phyloP scores from a whole-genome alignment of 2,888 invertebrate genomes.

The Macaria notata region DNA sequence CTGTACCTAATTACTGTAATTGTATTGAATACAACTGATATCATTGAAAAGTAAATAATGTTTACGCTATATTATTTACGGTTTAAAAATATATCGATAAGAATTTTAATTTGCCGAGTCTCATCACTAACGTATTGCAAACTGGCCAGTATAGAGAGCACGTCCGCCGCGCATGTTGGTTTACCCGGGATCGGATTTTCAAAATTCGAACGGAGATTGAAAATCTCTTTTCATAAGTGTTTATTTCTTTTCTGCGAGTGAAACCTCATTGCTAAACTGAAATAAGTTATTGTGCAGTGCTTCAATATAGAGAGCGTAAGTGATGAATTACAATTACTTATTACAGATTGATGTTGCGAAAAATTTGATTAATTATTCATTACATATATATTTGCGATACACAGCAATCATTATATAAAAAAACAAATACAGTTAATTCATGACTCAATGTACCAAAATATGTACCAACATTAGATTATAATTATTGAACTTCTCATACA shows the following conservation, averaged over 20 bases:
- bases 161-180: constrained; percentile 58
- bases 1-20: too few species aligned
- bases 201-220: constrained; percentile 33
- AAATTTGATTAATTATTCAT: too few species aligned
- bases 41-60: too few species aligned
- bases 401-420: too few species aligned
- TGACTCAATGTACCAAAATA: too few species aligned
- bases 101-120: constrained; percentile 22
- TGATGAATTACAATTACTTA: background rate
- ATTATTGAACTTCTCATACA: too few species aligned
- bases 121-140: constrained; percentile 55
- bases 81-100: constrained; percentile 44
- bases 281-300: constrained; percentile 5
- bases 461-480: too few species aligned
- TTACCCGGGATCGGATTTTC: constrained; percentile 40
- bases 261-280: background rate
- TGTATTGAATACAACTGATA: too few species aligned
- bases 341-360: too few species aligned
- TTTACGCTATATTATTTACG: too few species aligned
- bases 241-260: constrained; percentile 13
- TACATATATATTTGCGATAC: too few species aligned
- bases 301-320: constrained; percentile 6
- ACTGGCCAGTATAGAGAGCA: constrained; percentile 62
- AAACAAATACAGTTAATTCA: too few species aligned
- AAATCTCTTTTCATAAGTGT: constrained; percentile 2